These are phyloP conservation scores for Leucopternis melanops DNA, from an alignment of 2,113 vertebrate genomes.

Conservation along the genomic window DNA sequence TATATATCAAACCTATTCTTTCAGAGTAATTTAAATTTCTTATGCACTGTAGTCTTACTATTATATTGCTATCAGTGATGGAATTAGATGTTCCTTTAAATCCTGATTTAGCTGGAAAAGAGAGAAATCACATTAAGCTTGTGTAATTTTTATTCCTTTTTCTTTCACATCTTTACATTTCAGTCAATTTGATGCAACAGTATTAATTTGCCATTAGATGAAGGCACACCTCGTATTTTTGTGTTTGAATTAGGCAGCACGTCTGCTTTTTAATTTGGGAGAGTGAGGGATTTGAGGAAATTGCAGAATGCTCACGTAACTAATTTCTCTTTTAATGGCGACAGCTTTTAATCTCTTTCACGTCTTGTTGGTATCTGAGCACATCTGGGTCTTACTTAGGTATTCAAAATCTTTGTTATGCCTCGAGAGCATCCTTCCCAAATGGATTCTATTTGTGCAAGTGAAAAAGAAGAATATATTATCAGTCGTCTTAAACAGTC, in stretches of 20 bases:
- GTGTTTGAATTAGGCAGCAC: not conserved
- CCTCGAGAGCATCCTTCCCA: not conserved
- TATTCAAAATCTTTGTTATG: slow-evolving; percentile 7
- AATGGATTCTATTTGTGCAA: slow-evolving; percentile 5
- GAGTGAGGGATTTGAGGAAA: slow-evolving; percentile 14
- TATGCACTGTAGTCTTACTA: not conserved
- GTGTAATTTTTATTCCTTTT: not conserved
- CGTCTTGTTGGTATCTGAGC: not conserved
- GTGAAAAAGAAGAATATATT: not conserved
- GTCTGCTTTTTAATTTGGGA: slow-evolving; percentile 13
- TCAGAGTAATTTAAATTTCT: not conserved
- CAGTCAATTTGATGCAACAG: not conserved
- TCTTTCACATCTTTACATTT: not conserved
- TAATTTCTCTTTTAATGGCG: slow-evolving; percentile 9
- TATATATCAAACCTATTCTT: not conserved
- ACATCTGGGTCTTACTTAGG: not conserved
- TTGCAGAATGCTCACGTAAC: not conserved
- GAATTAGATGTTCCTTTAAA: not conserved
- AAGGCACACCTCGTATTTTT: not conserved
- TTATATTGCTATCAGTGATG: not conserved
- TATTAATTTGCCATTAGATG: slow-evolving; percentile 7
- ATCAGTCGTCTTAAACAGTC: not conserved
- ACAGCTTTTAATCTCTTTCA: slow-evolving; percentile 32
- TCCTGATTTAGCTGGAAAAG: not conserved
- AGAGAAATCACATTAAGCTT: not conserved